A percentile compares a stretch with the other conserved stretches of the same genome.
Conservation (phyloP, 2,113 vertebrate species). For the Theropithecus gelada region DNA sequence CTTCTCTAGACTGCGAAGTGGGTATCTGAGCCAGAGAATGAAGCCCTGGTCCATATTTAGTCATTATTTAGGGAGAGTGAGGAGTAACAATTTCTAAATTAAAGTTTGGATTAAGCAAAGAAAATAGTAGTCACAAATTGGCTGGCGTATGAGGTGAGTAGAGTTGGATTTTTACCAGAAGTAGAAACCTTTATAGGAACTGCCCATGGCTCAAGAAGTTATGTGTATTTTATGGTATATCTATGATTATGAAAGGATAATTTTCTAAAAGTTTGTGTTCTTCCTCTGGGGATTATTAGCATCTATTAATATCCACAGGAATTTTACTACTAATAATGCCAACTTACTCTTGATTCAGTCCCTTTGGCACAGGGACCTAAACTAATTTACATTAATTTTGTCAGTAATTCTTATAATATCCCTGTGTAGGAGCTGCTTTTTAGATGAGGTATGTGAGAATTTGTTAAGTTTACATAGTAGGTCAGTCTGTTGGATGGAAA, state of each 20-base stretch:
- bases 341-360: not conserved
- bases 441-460: not conserved
- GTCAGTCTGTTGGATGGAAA: constrained; percentile 4
- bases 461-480: constrained; percentile 34
- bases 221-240: not conserved
- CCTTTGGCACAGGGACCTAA: constrained; percentile 21
- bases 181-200: not conserved
- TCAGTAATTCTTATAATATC: not conserved
- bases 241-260: not conserved
- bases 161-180: constrained; percentile 20
- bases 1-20: not conserved
- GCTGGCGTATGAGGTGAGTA: not conserved
- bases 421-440: constrained; percentile 22
- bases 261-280: constrained; percentile 45
- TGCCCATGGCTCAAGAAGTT: constrained; percentile 13
- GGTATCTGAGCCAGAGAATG: constrained; percentile 3
- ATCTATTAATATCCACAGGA: constrained; percentile 22
- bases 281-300: not conserved
- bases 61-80: constrained; percentile 1
- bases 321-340: constrained; percentile 39
- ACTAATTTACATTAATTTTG: constrained; percentile 50
- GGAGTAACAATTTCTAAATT: constrained; percentile 12
- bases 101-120: constrained; percentile 18
- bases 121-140: not conserved
- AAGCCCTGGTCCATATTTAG: not conserved